Conservation (phyloP, 1,140 invertebrate species). For the Brachionus koreanus region DNA sequence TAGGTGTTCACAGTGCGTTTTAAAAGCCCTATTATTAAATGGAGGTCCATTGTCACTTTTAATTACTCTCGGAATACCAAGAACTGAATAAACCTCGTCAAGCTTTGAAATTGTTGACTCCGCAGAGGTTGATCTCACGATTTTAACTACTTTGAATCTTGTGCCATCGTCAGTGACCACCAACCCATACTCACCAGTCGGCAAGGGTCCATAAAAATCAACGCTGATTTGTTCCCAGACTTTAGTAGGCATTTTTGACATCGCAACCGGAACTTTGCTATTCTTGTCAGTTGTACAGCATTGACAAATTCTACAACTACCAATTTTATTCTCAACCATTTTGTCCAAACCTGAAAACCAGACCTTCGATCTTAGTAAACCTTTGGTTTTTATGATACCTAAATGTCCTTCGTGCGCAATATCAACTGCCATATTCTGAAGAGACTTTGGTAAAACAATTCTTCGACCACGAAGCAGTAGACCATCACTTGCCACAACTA, state of each 20-base stretch:
- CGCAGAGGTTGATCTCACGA: neutral
- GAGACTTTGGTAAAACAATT: slow-evolving; percentile 46
- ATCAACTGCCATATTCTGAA: slow-evolving; percentile 44
- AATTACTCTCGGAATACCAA: neutral
- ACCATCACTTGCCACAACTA: neutral
- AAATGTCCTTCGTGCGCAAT: slow-evolving; percentile 46
- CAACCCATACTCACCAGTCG: neutral
- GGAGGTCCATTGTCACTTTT: neutral
- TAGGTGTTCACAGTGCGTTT: neutral
- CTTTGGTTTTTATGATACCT: slow-evolving; percentile 47
- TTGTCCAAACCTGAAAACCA: slow-evolving; percentile 46
- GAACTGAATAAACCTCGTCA: neutral
- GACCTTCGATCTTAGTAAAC: slow-evolving; percentile 46
- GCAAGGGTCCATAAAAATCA: neutral
- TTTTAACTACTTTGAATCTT: neutral
- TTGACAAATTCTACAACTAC: slow-evolving; percentile 37
- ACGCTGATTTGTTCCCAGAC: neutral
- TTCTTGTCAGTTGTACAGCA: neutral
- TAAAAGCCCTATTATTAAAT: neutral
- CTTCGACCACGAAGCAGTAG: slow-evolving; percentile 41
- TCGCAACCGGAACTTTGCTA: neutral
- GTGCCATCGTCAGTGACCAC: neutral
- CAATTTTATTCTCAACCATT: slow-evolving; percentile 45
- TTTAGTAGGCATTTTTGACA: neutral
- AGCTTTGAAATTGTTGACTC: neutral